A percentile compares a stretch with the other conserved stretches of the same genome.
Evolutionary conservation across 2,888 invertebrate genomes (phyloP).

Genomic region (Epinotia ramella): DNA sequence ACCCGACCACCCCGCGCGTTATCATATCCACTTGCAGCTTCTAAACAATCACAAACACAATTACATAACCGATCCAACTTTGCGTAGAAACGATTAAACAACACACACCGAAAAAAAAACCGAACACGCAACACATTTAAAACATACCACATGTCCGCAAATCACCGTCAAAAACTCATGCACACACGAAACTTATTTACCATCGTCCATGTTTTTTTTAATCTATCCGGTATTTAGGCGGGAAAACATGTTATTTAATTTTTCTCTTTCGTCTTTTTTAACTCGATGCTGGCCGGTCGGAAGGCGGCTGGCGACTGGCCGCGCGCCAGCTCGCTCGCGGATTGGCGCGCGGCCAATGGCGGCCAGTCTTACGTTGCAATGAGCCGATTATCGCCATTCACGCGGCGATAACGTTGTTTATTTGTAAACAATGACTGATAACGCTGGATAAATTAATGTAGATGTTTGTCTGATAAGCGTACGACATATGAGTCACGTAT

Average conservation of each 20-base stretch:
- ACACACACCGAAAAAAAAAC: slow-evolving; percentile 55
- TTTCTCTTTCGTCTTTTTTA: slow-evolving; percentile 53
- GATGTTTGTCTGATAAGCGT: slow-evolving; percentile 5
- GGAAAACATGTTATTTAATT: slow-evolving; percentile 66
- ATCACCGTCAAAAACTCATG: slow-evolving; percentile 58
- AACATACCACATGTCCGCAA: slow-evolving; percentile 48
- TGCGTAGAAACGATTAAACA: slow-evolving; percentile 49
- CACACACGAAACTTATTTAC: slow-evolving; percentile 61
- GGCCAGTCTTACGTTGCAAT: slow-evolving; percentile 50
- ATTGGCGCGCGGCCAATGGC: slow-evolving; percentile 67
- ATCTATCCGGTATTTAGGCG: slow-evolving; percentile 68
- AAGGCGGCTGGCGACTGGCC: slow-evolving; percentile 58
- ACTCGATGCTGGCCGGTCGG: slow-evolving; percentile 28
- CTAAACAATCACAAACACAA: slow-evolving; percentile 55
- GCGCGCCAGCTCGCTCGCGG: slow-evolving; percentile 45
- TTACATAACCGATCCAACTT: slow-evolving; percentile 78
- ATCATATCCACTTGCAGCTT: slow-evolving; percentile 15
- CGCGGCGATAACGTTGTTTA: slow-evolving; percentile 67
- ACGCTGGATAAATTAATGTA: slow-evolving; percentile 48
- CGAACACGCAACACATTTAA: slow-evolving; percentile 57
- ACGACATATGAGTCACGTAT: slow-evolving; percentile 16
- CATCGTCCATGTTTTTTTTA: slow-evolving; percentile 69
- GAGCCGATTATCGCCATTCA: slow-evolving; percentile 60
- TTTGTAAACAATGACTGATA: slow-evolving; percentile 77
- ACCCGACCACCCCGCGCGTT: neutral